Percentiles rank a stretch among this genome's conserved stretches.
Conservation (phyloP, 1,140 invertebrate species). For the Micrasema longulum region DNA sequence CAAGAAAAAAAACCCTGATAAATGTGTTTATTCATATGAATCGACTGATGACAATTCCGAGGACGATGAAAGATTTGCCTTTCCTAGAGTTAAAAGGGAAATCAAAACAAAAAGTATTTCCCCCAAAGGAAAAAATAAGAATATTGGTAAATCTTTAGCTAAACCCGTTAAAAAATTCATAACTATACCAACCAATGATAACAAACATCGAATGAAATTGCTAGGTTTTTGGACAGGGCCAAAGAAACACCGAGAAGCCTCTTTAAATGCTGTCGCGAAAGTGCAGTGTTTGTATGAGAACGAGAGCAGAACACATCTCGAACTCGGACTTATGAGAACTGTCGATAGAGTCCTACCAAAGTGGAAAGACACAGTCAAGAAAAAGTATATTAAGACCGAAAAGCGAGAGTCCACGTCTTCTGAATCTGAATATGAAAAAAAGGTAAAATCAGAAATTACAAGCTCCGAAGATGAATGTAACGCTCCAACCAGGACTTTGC, state of each 20-base stretch:
- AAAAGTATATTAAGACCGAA: constrained; percentile 62
- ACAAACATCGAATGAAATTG: constrained; percentile 62
- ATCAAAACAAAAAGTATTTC: constrained; percentile 1
- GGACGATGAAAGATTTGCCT: constrained; percentile 33
- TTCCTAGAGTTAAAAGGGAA: constrained; percentile 34
- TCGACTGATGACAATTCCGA: constrained; percentile 17
- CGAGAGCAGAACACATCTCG: constrained; percentile 79
- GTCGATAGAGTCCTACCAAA: constrained; percentile 58
- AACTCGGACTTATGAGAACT: constrained; percentile 68
- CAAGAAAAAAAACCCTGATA: constrained; percentile 5
- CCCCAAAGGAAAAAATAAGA: constrained; percentile 32
- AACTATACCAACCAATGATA: constrained; percentile 41
- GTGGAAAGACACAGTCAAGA: constrained; percentile 56
- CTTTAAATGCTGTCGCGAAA: constrained; percentile 90
- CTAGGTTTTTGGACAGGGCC: constrained; percentile 72
- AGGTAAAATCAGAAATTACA: constrained; percentile 62
- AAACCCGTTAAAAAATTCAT: constrained; percentile 48
- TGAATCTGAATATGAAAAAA: constrained; percentile 66
- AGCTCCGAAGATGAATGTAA: constrained; percentile 64
- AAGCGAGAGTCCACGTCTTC: constrained; percentile 64
- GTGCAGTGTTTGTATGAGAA: constrained; percentile 93
- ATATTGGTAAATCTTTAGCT: neutral
- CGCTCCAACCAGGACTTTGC: constrained; percentile 70
- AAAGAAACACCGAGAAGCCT: constrained; percentile 86
- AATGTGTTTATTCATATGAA: neutral